phyloP scores from a whole-genome alignment of 2,113 vertebrate genomes.

The Paracanthobrama guichenoti region DNA sequence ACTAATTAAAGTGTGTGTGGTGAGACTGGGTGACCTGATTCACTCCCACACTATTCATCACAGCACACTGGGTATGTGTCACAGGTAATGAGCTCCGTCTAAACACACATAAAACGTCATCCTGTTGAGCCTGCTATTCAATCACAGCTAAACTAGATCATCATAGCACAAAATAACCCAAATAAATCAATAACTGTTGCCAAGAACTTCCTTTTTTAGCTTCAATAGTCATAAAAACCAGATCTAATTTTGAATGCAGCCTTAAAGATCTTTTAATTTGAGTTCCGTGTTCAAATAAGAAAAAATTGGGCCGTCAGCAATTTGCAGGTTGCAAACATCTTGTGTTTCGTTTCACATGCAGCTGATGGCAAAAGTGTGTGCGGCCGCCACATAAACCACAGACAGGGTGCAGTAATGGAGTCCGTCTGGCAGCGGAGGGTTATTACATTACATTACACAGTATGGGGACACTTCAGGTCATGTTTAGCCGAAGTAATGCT shows the following conservation, averaged over 20 bases:
- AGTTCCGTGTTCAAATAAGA: background rate
- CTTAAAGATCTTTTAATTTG: background rate
- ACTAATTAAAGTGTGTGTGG: constrained; percentile 42
- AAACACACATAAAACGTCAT: constrained; percentile 26
- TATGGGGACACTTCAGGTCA: constrained; percentile 28
- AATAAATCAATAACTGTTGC: background rate
- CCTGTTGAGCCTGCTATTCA: constrained; percentile 43
- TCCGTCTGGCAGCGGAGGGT: background rate
- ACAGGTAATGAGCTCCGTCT: constrained; percentile 35
- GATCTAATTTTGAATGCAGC: background rate
- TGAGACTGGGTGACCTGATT: constrained; percentile 39
- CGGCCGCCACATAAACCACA: background rate
- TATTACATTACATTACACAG: constrained; percentile 28
- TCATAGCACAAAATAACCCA: constrained; percentile 25
- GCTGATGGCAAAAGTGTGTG: background rate
- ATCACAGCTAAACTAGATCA: constrained; percentile 44
- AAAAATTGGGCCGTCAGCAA: background rate
- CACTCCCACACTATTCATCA: constrained; percentile 36
- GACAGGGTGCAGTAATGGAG: background rate
- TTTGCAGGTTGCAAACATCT: constrained; percentile 20
- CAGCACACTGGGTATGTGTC: constrained; percentile 2
- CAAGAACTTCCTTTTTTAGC: background rate
- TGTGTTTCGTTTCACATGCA: background rate
- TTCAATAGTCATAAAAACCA: background rate
- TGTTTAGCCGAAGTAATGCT: background rate